Percentiles rank a stretch among this genome's conserved stretches.
These are phyloP conservation scores for Craniophora ligustri DNA, from an alignment of 2,888 invertebrate species.

Conservation along the genomic window DNA sequence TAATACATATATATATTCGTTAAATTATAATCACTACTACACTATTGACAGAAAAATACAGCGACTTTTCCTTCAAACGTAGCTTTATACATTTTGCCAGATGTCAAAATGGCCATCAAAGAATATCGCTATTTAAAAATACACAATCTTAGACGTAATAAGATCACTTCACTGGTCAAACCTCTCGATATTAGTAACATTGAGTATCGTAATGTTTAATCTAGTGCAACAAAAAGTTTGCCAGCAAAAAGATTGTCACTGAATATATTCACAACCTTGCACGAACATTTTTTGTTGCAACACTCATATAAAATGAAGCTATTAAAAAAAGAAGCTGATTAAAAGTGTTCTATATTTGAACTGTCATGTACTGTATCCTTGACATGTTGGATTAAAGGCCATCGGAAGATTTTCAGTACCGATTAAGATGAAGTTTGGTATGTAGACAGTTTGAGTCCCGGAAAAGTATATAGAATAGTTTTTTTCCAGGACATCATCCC, in stretches of 20 bases:
- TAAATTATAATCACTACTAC: too few species aligned
- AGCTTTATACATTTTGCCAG: too few species aligned
- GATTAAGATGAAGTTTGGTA: too few species aligned
- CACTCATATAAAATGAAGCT: neutral
- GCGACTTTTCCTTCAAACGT: too few species aligned
- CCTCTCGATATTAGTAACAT: neutral
- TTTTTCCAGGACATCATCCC: too few species aligned
- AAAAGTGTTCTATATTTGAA: neutral
- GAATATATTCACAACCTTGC: slow-evolving; percentile 4
- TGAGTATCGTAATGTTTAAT: too few species aligned
- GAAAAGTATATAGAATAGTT: too few species aligned
- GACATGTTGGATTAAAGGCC: slow-evolving; percentile 12
- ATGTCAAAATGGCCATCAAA: too few species aligned
- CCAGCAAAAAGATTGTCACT: slow-evolving; percentile 16
- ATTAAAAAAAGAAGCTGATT: slow-evolving; percentile 14
- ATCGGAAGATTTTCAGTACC: too few species aligned
- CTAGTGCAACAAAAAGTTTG: slow-evolving; percentile 12
- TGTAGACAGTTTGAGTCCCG: too few species aligned
- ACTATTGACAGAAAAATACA: too few species aligned
- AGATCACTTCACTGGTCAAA: neutral
- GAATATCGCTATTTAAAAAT: neutral
- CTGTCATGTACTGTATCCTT: neutral
- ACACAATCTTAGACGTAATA: neutral
- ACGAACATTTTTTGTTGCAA: slow-evolving; percentile 6
- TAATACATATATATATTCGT: too few species aligned